These are phyloP conservation scores for Hippocampus comes DNA, from an alignment of 2,113 vertebrate species.

Conservation along the genomic window DNA sequence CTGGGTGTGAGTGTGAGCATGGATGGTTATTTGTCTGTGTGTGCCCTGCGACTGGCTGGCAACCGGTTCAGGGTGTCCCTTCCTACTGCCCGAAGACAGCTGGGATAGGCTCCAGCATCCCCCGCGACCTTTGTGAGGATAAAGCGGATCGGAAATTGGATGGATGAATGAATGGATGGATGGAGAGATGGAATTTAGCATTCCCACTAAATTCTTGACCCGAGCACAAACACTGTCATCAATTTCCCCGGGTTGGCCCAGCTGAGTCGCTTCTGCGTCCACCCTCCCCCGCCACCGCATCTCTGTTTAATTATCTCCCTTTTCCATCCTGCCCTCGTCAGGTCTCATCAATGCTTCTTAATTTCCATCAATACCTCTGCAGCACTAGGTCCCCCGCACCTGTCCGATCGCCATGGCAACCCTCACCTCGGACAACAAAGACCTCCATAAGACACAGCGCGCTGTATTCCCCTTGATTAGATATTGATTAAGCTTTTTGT, in stretches of 20 bases:
- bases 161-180: too few species aligned
- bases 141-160: too few species aligned
- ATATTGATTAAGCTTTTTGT: conserved; percentile 81
- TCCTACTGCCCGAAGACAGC: too few species aligned
- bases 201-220: neutral
- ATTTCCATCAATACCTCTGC: conserved; percentile 72
- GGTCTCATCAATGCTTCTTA: conserved; percentile 71
- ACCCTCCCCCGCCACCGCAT: conserved; percentile 30
- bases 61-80: too few species aligned
- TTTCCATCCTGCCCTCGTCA: conserved; percentile 65
- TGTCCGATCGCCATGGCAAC: conserved; percentile 72
- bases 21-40: too few species aligned
- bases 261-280: neutral
- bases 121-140: too few species aligned
- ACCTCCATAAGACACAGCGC: conserved; percentile 68
- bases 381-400: conserved; percentile 64
- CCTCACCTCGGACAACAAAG: conserved; percentile 74
- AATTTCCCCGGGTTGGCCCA: neutral
- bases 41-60: too few species aligned
- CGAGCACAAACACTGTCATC: neutral
- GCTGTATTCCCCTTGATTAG: conserved; percentile 76
- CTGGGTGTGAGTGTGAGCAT: too few species aligned
- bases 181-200: neutral
- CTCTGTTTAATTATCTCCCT: conserved; percentile 66
- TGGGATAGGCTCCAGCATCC: too few species aligned